Base-by-base conservation (phyloP, 2,113 vertebrate genomes). In the Epinephelus cyanopodus region DNA sequence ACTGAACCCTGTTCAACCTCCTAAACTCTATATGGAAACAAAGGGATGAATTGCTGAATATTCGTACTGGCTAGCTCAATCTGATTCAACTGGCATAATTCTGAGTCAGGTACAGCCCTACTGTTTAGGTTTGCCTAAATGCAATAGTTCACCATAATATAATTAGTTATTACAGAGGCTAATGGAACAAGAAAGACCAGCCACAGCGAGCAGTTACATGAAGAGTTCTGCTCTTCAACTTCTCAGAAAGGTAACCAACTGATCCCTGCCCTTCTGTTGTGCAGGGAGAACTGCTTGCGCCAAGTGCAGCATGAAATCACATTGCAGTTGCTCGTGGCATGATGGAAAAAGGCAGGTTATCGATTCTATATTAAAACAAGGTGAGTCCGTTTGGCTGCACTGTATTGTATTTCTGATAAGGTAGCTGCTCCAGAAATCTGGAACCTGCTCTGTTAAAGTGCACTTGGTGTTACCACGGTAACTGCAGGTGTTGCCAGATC, bases 381-480 rank as follows among this genome's bases (percentile, higher is more conserved):
- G 14, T 19, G 23, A 42, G 9, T 10, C 27, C 21, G 42, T 72
- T 12, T 60, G 42, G 67, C 45, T 33, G 61, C 14, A 3, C 6
- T 53, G 18, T 47, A 29, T 53, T 53, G 9, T 47, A 29, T 58
- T 56, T 65, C 52, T 62, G 54, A n/a, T 8, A 11, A 74, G 70
- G 27, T n/a, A 39, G 65, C 27, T 19, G 53, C n/a, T 47, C 25
- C 7, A 3, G 1, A 37, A 18, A 25, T 23, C 33, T 53, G 33
- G 21, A 17, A 57, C 45, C 17, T 21, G 27, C 12, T 33, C 6
- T 25, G 11, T 48, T 33, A 25, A 74, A 48, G 47, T 9, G 2
- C 10, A 60, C 33, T 64, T 37, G 25, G 27, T 27, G 71, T 61
- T 88, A 70, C 74, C 58, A 72, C 3, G 17, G 69, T 48, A 68